Evolutionary conservation across 2,797 vertebrate genomes (phyloP).

Genomic region (Dryobates pubescens): DNA sequence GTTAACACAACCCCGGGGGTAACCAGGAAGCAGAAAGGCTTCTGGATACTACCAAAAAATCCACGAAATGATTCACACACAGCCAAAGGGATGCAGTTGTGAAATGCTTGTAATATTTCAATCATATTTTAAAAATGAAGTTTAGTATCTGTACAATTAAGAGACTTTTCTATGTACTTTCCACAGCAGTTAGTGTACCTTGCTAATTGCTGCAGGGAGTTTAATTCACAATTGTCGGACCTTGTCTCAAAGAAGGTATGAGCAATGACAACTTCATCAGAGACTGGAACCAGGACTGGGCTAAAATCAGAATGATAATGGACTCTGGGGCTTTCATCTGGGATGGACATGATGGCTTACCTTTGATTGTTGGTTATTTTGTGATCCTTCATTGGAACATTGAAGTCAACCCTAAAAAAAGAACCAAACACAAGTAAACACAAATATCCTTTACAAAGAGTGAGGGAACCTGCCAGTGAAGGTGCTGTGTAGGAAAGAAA

Average conservation of each 20-base stretch:
- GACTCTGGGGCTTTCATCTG: background rate
- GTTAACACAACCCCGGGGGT: background rate
- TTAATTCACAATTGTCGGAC: background rate
- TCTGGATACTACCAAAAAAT: background rate
- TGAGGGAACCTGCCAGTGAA: background rate
- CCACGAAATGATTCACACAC: background rate
- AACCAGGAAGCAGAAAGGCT: background rate
- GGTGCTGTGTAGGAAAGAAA: background rate
- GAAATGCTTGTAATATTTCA: background rate
- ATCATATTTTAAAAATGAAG: background rate
- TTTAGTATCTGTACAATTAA: background rate
- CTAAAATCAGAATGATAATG: background rate
- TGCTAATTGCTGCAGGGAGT: background rate
- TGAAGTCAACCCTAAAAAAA: constrained; percentile 93
- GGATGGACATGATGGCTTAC: constrained; percentile 73
- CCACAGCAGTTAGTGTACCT: background rate
- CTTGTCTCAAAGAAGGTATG: background rate
- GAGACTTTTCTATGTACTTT: background rate
- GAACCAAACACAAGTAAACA: background rate
- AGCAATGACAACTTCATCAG: background rate
- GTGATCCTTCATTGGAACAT: constrained; percentile 98
- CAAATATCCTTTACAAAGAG: background rate
- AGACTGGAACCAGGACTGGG: background rate
- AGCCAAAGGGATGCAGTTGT: background rate
- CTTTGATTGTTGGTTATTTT: constrained; percentile 99